Percentiles rank a stretch among this genome's conserved stretches.
These are phyloP conservation scores for Fundulus diaphanus DNA, from an alignment of 2,797 vertebrate species.

Conservation along the genomic window DNA sequence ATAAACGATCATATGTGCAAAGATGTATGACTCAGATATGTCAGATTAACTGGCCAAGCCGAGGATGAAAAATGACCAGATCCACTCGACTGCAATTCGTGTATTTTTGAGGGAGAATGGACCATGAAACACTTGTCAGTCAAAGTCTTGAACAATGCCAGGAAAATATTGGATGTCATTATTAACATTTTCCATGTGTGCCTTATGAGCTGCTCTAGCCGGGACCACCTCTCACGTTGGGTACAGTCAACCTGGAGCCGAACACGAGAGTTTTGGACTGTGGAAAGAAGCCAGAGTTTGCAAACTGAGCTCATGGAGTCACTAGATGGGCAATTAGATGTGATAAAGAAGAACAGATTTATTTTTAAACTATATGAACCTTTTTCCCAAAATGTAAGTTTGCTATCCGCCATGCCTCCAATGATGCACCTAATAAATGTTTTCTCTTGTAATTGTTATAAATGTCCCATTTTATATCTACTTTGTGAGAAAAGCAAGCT, in stretches of 20 bases:
- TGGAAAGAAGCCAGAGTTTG: neutral
- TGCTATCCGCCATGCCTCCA: neutral
- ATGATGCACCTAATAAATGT: no score
- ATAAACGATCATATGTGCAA: conserved; percentile 25
- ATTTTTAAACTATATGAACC: neutral
- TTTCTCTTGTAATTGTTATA: neutral
- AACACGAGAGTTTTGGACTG: neutral
- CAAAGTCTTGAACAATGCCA: neutral
- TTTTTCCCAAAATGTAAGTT: neutral
- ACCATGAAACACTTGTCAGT: conserved; percentile 19
- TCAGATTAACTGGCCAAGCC: conserved; percentile 24
- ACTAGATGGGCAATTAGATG: no score
- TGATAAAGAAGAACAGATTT: neutral
- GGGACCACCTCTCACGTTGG: neutral
- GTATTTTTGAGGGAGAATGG: conserved; percentile 21
- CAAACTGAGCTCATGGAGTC: neutral
- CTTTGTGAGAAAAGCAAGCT: neutral
- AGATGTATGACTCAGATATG: conserved; percentile 38
- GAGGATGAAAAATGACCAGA: conserved; percentile 22
- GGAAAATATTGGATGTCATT: conserved; percentile 1
- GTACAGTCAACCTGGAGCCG: neutral
- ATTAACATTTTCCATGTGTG: neutral
- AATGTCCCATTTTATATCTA: neutral
- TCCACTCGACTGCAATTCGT: conserved; percentile 10
- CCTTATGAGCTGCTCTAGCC: neutral